Conservation (phyloP, 1,140 invertebrate species). For the Caenorhabditis brenneri region DNA sequence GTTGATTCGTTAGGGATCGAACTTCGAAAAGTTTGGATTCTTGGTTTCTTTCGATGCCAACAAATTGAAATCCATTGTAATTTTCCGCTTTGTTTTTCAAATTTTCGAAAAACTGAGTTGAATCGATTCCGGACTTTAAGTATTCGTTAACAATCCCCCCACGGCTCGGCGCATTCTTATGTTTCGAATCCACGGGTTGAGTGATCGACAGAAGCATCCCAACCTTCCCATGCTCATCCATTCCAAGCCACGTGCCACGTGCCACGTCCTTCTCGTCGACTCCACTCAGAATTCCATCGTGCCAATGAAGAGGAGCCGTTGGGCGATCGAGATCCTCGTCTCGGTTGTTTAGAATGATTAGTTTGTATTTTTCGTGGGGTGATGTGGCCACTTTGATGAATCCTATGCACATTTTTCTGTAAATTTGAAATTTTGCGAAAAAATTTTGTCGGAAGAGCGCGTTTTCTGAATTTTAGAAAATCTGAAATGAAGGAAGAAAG, state of each 20-base stretch:
- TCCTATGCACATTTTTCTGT: slow-evolving; percentile 24
- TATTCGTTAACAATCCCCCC: slow-evolving; percentile 42
- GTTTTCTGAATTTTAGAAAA: too few species aligned
- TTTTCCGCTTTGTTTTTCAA: slow-evolving; percentile 9
- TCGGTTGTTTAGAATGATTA: slow-evolving; percentile 61
- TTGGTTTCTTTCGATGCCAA: slow-evolving; percentile 50
- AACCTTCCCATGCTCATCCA: slow-evolving; percentile 51
- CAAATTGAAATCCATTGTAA: slow-evolving; percentile 61
- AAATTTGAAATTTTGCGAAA: neutral
- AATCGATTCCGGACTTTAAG: slow-evolving; percentile 47
- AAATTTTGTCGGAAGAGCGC: neutral
- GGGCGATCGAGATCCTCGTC: slow-evolving; percentile 61
- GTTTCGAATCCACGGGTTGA: slow-evolving; percentile 47
- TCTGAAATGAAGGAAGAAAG: too few species aligned
- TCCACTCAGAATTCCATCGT: slow-evolving; percentile 60
- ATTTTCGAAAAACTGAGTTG: slow-evolving; percentile 52
- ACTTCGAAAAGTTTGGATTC: slow-evolving; percentile 36
- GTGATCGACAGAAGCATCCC: slow-evolving; percentile 62
- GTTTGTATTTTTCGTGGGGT: slow-evolving; percentile 44
- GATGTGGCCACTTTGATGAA: slow-evolving; percentile 2
- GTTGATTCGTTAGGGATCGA: slow-evolving; percentile 47
- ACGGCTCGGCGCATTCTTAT: slow-evolving; percentile 53
- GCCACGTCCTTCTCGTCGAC: slow-evolving; percentile 58
- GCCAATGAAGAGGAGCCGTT: slow-evolving; percentile 55
- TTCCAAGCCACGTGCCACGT: slow-evolving; percentile 60